These are phyloP conservation scores for Ctenochaetus hawaiiensis DNA, from an alignment of 2,797 vertebrate species.

Conservation along the genomic window DNA sequence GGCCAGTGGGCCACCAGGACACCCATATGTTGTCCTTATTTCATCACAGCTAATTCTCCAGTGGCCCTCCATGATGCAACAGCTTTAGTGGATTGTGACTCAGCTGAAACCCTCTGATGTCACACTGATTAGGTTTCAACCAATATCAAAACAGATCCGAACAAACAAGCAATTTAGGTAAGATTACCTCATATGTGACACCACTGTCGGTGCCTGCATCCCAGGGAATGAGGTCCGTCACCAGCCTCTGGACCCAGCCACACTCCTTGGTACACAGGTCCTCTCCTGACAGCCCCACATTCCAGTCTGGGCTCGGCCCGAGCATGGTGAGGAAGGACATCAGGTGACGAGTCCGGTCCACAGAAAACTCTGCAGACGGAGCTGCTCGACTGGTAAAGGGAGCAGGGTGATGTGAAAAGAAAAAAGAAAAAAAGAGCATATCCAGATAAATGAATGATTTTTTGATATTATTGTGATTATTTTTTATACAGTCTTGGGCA, in stretches of 20 bases:
- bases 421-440: slow-evolving; percentile 10
- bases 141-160: no score
- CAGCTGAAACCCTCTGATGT: no score
- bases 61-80: no score
- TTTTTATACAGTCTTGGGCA: no score
- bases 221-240: slow-evolving; percentile 95
- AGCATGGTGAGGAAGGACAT: slow-evolving; percentile 99
- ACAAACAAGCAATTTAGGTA: no score
- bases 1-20: no score
- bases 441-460: neutral
- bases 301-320: slow-evolving; percentile 97
- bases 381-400: slow-evolving; percentile 88
- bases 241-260: slow-evolving; percentile 94
- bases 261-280: slow-evolving; percentile 97
- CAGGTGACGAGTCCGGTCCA: slow-evolving; percentile 92
- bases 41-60: no score
- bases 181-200: slow-evolving; percentile 92
- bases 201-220: slow-evolving; percentile 96
- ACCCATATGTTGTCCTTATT: no score
- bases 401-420: neutral
- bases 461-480: neutral
- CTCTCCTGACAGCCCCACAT: slow-evolving; percentile 94
- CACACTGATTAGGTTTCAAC: no score
- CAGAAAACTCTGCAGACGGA: slow-evolving; percentile 97
- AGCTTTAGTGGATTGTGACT: no score